phyloP scores from a whole-genome alignment of 2,113 vertebrate genomes.

The Atlantisia rogersi region DNA sequence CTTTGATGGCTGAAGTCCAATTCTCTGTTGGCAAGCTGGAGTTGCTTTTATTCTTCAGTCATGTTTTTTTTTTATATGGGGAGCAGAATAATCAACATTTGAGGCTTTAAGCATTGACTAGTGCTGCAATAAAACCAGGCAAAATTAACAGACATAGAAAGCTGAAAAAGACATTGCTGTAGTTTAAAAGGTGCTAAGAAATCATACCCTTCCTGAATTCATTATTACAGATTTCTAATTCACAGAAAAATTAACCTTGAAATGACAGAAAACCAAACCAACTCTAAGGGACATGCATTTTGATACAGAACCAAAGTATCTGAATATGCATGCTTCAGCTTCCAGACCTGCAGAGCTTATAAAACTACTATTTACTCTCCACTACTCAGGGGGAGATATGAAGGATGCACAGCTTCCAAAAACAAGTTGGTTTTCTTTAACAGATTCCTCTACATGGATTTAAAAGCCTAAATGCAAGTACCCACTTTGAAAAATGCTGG shows the following conservation, averaged over 20 bases:
- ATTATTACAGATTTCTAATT: background rate
- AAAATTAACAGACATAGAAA: background rate
- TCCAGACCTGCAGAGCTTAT: background rate
- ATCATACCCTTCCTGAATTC: background rate
- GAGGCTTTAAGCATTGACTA: background rate
- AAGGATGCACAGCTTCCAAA: background rate
- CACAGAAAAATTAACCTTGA: background rate
- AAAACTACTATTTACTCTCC: background rate
- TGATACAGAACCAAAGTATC: background rate
- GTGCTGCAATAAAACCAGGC: background rate
- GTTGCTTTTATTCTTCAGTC: background rate
- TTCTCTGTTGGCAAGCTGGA: background rate
- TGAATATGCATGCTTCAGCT: background rate
- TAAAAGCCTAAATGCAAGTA: background rate
- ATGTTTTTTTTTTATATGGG: background rate
- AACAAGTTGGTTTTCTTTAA: background rate
- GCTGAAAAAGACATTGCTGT: background rate
- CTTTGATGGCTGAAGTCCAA: background rate
- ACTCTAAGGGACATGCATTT: background rate
- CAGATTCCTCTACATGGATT: background rate
- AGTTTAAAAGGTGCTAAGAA: background rate
- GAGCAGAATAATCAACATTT: background rate
- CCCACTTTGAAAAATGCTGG: background rate
- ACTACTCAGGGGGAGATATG: background rate
- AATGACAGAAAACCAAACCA: background rate